Base-by-base conservation (phyloP, 2,888 invertebrate species). In the Sipunculus nudus region DNA sequence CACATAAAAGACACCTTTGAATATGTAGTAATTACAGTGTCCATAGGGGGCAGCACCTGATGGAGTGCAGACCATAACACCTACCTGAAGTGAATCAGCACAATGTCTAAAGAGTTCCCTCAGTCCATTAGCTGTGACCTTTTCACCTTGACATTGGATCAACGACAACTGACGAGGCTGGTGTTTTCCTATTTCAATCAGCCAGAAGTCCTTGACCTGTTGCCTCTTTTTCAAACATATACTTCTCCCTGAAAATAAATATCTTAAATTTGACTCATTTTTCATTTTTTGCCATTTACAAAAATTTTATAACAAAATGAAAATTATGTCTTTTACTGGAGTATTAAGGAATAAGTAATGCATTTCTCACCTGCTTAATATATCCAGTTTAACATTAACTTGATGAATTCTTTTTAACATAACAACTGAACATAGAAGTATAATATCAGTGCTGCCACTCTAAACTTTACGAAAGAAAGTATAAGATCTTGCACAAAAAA, bases 131-230 rank as follows among this genome's bases (percentile, higher is more conserved):
- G 72, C 70, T 1, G 77, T 75, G n/a, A 80, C 70, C 10, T 72
- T 59, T n/a, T 75, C 74, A 0, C 81, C 81, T 40, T 77, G 75
- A 64, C 81, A 81, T 67, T 78, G 78, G 40, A 79, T 73, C 40
- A 81, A 67, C 28, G 75, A 73, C 23, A 81, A 66, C 26, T 76
- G 77, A 32, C 71, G 49, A 5, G 81, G 81, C 54, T 71, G 76
- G 16, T 73, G 71, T n/a, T 68, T 57, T 25, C 77, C 75, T 25
- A 81, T 80, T 59, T 73, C 71, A 6, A 41, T 49, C 61, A 81
- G 56, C 62, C 74, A 69, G 4, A 67, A 65, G 49, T 80, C 79
- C 47, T 63, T 70, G 26, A 81, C 53, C 23, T 62, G 50, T 29
- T 67, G 65, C 29, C 65, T 70, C 63, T 79, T 78, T 68, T 71